Evolutionary conservation across 2,797 vertebrate genomes (phyloP).

Genomic region (Anniella stebbinsi): DNA sequence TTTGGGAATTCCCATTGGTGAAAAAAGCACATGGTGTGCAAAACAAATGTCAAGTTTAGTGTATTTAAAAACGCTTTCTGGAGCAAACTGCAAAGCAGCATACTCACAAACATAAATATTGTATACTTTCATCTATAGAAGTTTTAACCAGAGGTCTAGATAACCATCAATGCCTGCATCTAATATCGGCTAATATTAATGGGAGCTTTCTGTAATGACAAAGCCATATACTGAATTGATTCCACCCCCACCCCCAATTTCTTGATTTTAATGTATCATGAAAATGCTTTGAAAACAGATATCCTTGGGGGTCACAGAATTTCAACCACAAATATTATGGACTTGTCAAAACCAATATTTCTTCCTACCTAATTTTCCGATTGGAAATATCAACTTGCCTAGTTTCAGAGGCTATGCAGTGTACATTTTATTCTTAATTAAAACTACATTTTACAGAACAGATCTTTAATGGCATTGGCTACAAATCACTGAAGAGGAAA

Average conservation of each 20-base stretch:
- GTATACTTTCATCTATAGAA: conserved; percentile 35
- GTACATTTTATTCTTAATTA: conserved; percentile 42
- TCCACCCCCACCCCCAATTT: neutral
- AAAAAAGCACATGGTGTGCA: conserved; percentile 23
- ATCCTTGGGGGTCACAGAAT: neutral
- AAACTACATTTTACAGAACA: neutral
- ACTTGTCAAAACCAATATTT: conserved; percentile 24
- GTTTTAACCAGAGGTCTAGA: conserved; percentile 30
- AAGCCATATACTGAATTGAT: neutral
- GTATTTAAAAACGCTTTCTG: conserved; percentile 45
- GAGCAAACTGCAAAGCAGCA: neutral
- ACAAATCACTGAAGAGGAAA: neutral
- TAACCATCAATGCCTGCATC: neutral
- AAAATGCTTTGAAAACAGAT: conserved; percentile 25
- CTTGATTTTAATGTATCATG: conserved; percentile 24
- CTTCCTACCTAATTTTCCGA: conserved; percentile 36
- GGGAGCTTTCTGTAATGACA: neutral
- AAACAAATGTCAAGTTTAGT: conserved; percentile 38
- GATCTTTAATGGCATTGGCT: neutral
- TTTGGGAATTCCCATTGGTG: conserved; percentile 55
- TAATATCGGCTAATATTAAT: conserved; percentile 18
- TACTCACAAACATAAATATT: conserved; percentile 28
- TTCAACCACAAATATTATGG: neutral
- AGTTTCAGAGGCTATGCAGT: neutral
- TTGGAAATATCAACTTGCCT: conserved; percentile 11